Evolutionary conservation across 2,888 invertebrate genomes (phyloP), one percentile per base, ranked within the genome.

Genomic region (Mactromeris polynyma): DNA sequence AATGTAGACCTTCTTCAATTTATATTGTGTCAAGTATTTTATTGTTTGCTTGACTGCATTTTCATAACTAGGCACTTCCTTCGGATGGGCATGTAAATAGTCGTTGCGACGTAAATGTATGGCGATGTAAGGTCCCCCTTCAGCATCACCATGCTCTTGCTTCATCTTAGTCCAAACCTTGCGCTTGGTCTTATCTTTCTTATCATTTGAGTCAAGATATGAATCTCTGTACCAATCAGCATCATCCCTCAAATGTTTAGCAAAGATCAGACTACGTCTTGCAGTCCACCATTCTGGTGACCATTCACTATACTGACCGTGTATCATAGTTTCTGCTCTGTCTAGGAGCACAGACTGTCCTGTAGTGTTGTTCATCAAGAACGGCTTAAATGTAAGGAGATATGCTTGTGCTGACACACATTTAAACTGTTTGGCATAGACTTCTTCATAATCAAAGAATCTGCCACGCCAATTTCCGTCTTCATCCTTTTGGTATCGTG

Each of bases 61-160:
- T 92, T 97, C 97, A n/a, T 99, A 97, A 14, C 98, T 98, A 21
- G 99, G 99, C 7, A 98, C 97, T 85, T 98, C 98, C 9, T 97
- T 97, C 33, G 97, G 97, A 87, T 98, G 97, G 0, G 98, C 98
- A 80, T 97, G 97, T 0, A 98, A 97, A 97, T 99, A 99, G 97
- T 99, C 99, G 91, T 98, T 97, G 85, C 99, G 97, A 93, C 99
- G 97, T 96, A 99, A 97, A 97, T 99, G 99, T 0, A 98, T 98
- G 78, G 98, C 98, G 14, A 99, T 90, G 96, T 98, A 99, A 0
- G 98, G 98, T 0, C 97, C 97, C 31, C 97, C 97, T 40, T 94
- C 89, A 0, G 97, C 97, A 78, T 95, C 93, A 2, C 97, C 96
- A 91, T 95, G 96, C 19, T 95, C 93, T 86, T 94, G 93, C 93